phyloP scores from a whole-genome alignment of 2,113 vertebrate genomes.

The Conger conger region DNA sequence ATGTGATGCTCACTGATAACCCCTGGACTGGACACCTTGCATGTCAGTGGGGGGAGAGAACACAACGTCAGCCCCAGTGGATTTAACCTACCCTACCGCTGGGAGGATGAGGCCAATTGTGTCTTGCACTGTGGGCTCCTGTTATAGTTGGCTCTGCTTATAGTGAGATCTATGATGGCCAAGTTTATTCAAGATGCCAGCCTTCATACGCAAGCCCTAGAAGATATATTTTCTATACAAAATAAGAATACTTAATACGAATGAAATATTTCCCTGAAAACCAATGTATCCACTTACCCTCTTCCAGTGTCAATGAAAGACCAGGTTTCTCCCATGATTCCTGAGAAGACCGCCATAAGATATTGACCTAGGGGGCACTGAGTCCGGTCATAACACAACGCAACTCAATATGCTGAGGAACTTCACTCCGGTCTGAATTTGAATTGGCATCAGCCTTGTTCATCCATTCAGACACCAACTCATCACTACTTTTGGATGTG shows the following conservation, averaged over 20 bases:
- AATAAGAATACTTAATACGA: too few species aligned
- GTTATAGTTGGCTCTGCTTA: too few species aligned
- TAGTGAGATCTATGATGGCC: too few species aligned
- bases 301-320: neutral
- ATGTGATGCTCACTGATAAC: neutral
- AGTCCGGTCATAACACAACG: constrained; percentile 19
- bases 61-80: too few species aligned
- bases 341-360: neutral
- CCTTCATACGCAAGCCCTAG: too few species aligned
- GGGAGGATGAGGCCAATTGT: neutral
- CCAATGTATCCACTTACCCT: constrained; percentile 22
- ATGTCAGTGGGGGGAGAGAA: too few species aligned
- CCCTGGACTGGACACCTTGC: too few species aligned
- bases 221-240: too few species aligned
- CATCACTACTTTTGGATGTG: neutral
- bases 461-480: neutral
- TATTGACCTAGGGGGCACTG: neutral
- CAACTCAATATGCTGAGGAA: neutral
- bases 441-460: neutral
- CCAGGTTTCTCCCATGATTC: neutral
- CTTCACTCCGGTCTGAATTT: neutral
- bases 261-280: neutral
- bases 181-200: too few species aligned
- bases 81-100: too few species aligned
- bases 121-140: neutral